Percentiles rank a stretch among this genome's conserved stretches.
Evolutionary conservation across 2,888 invertebrate genomes (phyloP).

Genomic region (Temnothorax rugatulus): DNA sequence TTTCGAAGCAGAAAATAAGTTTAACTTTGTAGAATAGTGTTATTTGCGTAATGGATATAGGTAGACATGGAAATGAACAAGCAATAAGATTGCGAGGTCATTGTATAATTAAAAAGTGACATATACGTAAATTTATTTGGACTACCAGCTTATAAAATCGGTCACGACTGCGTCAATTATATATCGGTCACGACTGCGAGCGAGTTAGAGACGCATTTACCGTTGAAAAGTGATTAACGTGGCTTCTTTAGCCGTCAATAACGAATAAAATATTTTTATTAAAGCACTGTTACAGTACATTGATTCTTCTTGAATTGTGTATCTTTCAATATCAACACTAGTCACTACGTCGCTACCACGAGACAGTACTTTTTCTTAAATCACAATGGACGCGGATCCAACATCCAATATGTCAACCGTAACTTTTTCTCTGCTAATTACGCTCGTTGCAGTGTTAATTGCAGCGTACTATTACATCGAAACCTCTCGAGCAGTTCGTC

Average conservation of each 20-base stretch:
- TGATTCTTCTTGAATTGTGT: background rate
- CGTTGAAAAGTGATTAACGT: background rate
- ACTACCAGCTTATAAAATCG: background rate
- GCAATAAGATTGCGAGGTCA: background rate
- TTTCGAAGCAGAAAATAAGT: too few relatives aligned
- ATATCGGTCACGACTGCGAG: background rate
- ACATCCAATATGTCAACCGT: conserved; percentile 74
- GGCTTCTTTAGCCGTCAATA: background rate
- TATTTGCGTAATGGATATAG: too few relatives aligned
- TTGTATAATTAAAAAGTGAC: background rate
- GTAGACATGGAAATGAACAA: background rate
- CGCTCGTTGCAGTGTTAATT: conserved; percentile 77
- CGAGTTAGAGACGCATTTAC: background rate
- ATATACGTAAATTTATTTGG: background rate
- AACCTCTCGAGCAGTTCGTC: conserved; percentile 73
- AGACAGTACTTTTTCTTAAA: background rate
- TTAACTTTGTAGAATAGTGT: too few relatives aligned
- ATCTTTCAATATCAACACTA: background rate
- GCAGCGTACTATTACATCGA: conserved; percentile 82
- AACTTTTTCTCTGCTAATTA: conserved; percentile 79
- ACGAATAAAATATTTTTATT: background rate
- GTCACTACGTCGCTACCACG: background rate
- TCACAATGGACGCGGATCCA: conserved; percentile 56
- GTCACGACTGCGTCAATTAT: background rate
- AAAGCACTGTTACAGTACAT: background rate